phyloP scores from a whole-genome alignment of 2,797 vertebrate genomes.

The Phaenicophaeus curvirostris region DNA sequence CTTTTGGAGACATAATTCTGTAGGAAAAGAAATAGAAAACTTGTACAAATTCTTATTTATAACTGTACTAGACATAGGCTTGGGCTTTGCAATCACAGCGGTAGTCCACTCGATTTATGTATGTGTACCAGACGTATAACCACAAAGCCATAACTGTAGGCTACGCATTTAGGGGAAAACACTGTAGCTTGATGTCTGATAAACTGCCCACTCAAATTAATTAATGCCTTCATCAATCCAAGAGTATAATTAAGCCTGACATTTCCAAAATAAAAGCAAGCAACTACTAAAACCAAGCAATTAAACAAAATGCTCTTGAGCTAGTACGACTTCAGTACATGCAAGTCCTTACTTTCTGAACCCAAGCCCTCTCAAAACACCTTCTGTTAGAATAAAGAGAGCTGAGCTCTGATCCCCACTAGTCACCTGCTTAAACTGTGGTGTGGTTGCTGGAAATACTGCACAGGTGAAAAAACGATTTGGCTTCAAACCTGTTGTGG shows the following conservation, averaged over 20 bases:
- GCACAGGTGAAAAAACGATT: neutral
- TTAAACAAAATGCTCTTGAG: neutral
- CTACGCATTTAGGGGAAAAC: neutral
- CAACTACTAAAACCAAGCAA: neutral
- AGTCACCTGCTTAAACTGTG: neutral
- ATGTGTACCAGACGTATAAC: neutral
- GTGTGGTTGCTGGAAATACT: neutral
- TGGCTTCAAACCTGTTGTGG: neutral
- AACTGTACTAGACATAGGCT: neutral
- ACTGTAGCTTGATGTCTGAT: neutral
- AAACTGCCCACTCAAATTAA: neutral
- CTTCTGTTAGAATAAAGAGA: neutral
- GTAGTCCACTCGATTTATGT: neutral
- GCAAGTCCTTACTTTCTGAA: neutral
- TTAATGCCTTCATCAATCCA: neutral
- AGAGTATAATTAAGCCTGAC: neutral
- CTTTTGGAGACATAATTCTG: neutral
- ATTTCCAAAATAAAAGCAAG: neutral
- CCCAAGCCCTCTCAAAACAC: neutral
- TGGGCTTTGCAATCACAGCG: neutral
- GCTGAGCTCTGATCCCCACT: neutral
- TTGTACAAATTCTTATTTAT: neutral
- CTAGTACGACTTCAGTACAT: neutral
- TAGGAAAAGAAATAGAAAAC: neutral
- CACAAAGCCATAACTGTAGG: neutral